These are phyloP conservation scores for Microcebus jonahi DNA, from an alignment of 2,113 vertebrate species.

Conservation along the genomic window DNA sequence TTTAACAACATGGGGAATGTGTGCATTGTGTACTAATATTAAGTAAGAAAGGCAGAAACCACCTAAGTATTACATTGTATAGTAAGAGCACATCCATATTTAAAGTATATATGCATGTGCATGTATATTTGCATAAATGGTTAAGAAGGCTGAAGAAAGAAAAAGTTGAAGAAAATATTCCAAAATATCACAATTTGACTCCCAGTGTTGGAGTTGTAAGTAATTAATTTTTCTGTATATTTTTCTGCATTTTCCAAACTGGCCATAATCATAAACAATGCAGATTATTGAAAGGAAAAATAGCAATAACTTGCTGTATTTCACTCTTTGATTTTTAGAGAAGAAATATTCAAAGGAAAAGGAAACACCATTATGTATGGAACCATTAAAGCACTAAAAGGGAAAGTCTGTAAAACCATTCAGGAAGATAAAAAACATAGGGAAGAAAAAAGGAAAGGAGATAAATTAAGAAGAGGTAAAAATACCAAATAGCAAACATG, in stretches of 20 bases:
- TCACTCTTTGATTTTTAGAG: not conserved
- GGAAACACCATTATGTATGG: not conserved
- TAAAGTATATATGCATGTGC: not conserved
- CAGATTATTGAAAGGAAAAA: not conserved
- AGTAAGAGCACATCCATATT: not conserved
- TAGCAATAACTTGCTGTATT: not conserved
- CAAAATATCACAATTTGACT: not conserved
- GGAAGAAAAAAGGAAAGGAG: not conserved
- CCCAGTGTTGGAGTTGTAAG: not conserved
- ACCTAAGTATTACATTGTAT: not conserved
- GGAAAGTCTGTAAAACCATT: not conserved
- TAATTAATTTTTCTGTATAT: not conserved
- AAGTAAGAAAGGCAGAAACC: not conserved
- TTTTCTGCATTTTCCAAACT: not conserved
- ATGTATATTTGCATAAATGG: not conserved
- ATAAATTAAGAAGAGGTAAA: not conserved
- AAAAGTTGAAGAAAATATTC: conserved; percentile 9
- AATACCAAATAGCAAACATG: not conserved
- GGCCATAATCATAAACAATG: not conserved
- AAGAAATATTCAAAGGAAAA: not conserved
- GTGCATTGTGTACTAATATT: not conserved
- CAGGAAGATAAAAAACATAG: not conserved
- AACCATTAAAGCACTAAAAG: not conserved
- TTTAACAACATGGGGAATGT: not conserved
- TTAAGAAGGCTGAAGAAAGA: not conserved